These are phyloP conservation scores for Tinamus guttatus DNA, from an alignment of 2,113 vertebrate species.

Conservation along the genomic window DNA sequence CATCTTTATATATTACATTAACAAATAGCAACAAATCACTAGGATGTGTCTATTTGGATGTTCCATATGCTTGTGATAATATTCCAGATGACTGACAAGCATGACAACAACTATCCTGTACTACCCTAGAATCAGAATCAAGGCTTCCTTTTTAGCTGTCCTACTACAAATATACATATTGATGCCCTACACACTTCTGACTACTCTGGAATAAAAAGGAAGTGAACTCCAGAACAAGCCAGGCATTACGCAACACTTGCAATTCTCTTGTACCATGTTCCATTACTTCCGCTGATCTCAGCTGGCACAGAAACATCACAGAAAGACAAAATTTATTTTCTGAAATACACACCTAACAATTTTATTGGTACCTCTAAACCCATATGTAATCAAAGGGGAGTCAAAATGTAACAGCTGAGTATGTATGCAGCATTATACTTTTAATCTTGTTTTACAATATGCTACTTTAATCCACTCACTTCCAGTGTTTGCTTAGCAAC, in stretches of 20 bases:
- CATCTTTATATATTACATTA: background rate
- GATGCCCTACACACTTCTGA: background rate
- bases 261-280: background rate
- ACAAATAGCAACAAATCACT: background rate
- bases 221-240: background rate
- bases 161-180: background rate
- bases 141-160: background rate
- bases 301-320: background rate
- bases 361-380: background rate
- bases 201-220: background rate
- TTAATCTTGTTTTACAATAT: background rate
- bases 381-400: accelerated
- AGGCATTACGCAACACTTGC: background rate
- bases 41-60: background rate
- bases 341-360: background rate
- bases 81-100: background rate
- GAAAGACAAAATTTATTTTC: background rate
- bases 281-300: background rate
- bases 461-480: background rate
- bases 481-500: background rate
- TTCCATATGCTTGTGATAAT: background rate
- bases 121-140: background rate
- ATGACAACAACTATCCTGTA: background rate
- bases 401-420: background rate
- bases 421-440: background rate